Conservation (phyloP, 1,140 invertebrate genomes). For the Solenopsis fugax region DNA sequence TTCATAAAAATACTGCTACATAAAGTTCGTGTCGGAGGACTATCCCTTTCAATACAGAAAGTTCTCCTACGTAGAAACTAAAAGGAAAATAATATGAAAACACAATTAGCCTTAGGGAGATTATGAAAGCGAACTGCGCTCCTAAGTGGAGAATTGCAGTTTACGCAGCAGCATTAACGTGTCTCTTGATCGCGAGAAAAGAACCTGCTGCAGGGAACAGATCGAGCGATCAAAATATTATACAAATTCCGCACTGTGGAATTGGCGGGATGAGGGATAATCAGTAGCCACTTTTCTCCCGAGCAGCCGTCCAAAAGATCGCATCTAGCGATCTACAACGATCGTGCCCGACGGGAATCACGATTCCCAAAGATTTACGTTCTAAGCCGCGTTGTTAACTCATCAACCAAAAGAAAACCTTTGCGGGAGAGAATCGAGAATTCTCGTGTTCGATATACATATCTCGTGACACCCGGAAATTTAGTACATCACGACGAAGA, state of each 20-base stretch:
- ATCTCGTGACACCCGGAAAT: constrained; percentile 78
- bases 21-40: constrained; percentile 4
- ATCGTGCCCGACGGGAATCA: constrained; percentile 56
- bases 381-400: constrained; percentile 17
- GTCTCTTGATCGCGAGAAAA: constrained; percentile 47
- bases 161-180: constrained; percentile 40
- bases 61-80: not conserved
- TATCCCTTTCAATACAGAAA: constrained; percentile 2
- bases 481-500: constrained; percentile 73
- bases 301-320: constrained; percentile 27
- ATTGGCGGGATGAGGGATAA: constrained; percentile 3
- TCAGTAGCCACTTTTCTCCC: constrained; percentile 23
- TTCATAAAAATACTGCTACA: constrained; percentile 2
- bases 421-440: constrained; percentile 13
- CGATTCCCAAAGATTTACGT: constrained; percentile 40
- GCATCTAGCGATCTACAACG: constrained; percentile 12
- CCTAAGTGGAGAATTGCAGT: constrained; percentile 41
- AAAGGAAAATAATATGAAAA: constrained; percentile 25
- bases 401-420: not conserved
- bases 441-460: constrained; percentile 59
- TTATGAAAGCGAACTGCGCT: constrained; percentile 47
- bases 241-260: not conserved
- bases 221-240: constrained; percentile 24
- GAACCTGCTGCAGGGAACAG: constrained; percentile 38
- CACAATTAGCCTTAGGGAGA: constrained; percentile 30